Evolutionary conservation across 2,113 vertebrate species (phyloP).

Genomic region (Laterallus jamaicensis): DNA sequence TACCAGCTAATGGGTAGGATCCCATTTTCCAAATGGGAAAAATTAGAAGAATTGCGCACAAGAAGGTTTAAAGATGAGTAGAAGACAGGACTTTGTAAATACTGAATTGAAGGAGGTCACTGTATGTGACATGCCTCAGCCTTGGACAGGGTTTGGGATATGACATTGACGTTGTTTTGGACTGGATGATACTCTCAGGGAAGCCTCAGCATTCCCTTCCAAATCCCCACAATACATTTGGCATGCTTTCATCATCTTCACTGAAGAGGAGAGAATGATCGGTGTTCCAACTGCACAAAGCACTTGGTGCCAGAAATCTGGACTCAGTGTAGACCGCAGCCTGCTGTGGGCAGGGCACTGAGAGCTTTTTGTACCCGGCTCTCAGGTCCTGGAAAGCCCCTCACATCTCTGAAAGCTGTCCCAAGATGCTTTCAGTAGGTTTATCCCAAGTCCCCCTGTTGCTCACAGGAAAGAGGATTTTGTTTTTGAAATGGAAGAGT

Average conservation of each 20-base stretch:
- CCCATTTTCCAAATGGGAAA: background rate
- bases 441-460: background rate
- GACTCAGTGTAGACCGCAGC: background rate
- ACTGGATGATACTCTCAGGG: background rate
- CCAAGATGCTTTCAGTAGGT: background rate
- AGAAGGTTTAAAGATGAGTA: background rate
- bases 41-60: background rate
- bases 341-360: background rate
- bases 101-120: background rate
- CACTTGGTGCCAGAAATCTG: background rate
- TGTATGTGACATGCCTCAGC: rapidly evolving
- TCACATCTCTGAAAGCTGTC: background rate
- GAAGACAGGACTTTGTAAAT: background rate
- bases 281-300: background rate
- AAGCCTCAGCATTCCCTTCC: background rate
- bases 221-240: background rate
- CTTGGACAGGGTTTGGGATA: background rate
- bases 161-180: background rate
- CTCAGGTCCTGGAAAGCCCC: background rate
- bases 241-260: background rate
- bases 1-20: background rate
- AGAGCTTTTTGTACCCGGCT: background rate
- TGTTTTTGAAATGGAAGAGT: background rate
- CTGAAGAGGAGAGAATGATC: background rate
- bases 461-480: background rate